Percentiles rank a stretch among this genome's conserved stretches.
Evolutionary conservation across 2,888 invertebrate genomes (phyloP).

Genomic region (Agrotis ipsilon): DNA sequence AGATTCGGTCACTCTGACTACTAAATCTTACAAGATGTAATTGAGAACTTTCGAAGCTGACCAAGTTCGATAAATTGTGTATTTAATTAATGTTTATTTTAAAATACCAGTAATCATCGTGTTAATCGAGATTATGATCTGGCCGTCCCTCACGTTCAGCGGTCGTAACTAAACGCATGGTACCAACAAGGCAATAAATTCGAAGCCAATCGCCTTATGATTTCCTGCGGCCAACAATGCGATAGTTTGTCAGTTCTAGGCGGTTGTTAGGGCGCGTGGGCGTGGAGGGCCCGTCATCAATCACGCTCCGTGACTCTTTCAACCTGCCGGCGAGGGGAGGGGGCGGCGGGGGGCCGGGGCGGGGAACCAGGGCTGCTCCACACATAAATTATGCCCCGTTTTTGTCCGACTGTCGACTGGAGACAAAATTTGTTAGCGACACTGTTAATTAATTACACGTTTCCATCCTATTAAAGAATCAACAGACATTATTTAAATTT

Average conservation of each 20-base stretch:
- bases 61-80: slow-evolving; percentile 34
- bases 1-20: slow-evolving; percentile 24
- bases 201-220: slow-evolving; percentile 80
- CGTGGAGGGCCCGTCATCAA: slow-evolving; percentile 85
- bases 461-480: slow-evolving; percentile 68
- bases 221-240: slow-evolving; percentile 81
- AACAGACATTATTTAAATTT: slow-evolving; percentile 67
- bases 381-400: slow-evolving; percentile 86
- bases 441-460: slow-evolving; percentile 86
- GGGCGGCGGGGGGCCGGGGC: slow-evolving; percentile 30
- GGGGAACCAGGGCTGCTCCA: slow-evolving; percentile 78
- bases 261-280: slow-evolving; percentile 84
- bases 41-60: slow-evolving; percentile 34
- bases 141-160: slow-evolving; percentile 65
- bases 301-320: slow-evolving; percentile 90
- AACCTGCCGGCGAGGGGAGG: slow-evolving; percentile 84
- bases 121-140: slow-evolving; percentile 68
- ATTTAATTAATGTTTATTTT: slow-evolving; percentile 58
- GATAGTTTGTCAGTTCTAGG: slow-evolving; percentile 88
- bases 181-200: slow-evolving; percentile 79
- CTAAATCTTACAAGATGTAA: slow-evolving; percentile 9
- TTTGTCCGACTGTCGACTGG: slow-evolving; percentile 83
- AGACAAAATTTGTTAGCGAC: slow-evolving; percentile 87
- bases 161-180: slow-evolving; percentile 67
- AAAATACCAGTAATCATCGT: slow-evolving; percentile 63